These are phyloP conservation scores for Ranitomeya variabilis DNA, from an alignment of 2,113 vertebrate species.

Conservation along the genomic window DNA sequence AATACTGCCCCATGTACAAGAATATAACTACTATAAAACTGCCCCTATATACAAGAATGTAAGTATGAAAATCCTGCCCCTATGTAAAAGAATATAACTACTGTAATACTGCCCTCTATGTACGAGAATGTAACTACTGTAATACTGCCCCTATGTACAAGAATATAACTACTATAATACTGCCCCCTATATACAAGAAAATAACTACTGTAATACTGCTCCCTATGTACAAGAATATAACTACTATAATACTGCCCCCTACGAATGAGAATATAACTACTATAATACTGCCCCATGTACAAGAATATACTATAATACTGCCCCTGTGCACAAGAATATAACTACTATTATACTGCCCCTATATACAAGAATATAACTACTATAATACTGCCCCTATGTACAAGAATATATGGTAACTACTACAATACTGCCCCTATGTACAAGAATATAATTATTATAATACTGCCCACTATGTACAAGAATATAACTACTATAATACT, in stretches of 20 bases:
- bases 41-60: not conserved
- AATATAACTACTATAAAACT: not conserved
- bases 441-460: not conserved
- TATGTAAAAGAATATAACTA: not conserved
- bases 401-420: too few species aligned
- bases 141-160: not conserved
- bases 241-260: not conserved
- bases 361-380: not conserved
- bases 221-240: not conserved
- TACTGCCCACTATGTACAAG: not conserved
- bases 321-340: not conserved
- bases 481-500: not conserved
- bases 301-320: not conserved
- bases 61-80: not conserved
- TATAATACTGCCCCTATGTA: too few species aligned
- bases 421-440: not conserved
- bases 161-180: not conserved
- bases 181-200: not conserved
- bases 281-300: not conserved
- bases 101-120: not conserved
- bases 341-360: not conserved
- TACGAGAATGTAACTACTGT: not conserved
- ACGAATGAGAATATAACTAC: not conserved
- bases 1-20: not conserved
- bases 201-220: not conserved